Conservation (phyloP, 1,140 invertebrate genomes). For the Caenorhabditis remanei region DNA sequence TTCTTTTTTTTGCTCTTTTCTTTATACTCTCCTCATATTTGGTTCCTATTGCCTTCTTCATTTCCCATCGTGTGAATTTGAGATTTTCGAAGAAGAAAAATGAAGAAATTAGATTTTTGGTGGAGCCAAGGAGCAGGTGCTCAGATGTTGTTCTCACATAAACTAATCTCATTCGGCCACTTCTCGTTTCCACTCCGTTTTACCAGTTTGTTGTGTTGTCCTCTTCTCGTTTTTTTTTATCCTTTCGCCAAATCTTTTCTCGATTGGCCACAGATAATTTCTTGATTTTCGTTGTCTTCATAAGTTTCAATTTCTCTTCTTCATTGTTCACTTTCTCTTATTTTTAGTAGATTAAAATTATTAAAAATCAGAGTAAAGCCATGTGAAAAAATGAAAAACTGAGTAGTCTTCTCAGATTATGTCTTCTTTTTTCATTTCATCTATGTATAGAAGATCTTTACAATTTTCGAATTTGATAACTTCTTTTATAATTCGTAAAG, state of each 20-base stretch:
- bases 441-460: too few relatives aligned
- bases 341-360: neutral
- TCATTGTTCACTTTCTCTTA: neutral
- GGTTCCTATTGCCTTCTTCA: neutral
- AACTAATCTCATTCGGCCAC: slow-evolving; percentile 9
- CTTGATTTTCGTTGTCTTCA: slow-evolving; percentile 12
- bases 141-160: slow-evolving; percentile 19
- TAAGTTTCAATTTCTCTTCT: slow-evolving; percentile 4
- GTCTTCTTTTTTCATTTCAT: too few relatives aligned
- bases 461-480: too few relatives aligned
- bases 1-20: neutral
- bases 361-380: neutral
- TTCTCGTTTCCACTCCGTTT: neutral
- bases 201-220: neutral
- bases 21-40: neutral
- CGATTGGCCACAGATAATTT: neutral
- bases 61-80: neutral
- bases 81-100: slow-evolving; percentile 5
- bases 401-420: neutral
- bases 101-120: neutral
- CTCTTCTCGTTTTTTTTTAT: slow-evolving; percentile 35
- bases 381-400: neutral
- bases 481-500: too few relatives aligned
- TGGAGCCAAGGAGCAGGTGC: slow-evolving; percentile 7
- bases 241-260: slow-evolving; percentile 6